Evolutionary conservation across 37 sponge, comb jelly and placozoan species (phyloP).

Genomic region (Aplysina aerophoba): DNA sequence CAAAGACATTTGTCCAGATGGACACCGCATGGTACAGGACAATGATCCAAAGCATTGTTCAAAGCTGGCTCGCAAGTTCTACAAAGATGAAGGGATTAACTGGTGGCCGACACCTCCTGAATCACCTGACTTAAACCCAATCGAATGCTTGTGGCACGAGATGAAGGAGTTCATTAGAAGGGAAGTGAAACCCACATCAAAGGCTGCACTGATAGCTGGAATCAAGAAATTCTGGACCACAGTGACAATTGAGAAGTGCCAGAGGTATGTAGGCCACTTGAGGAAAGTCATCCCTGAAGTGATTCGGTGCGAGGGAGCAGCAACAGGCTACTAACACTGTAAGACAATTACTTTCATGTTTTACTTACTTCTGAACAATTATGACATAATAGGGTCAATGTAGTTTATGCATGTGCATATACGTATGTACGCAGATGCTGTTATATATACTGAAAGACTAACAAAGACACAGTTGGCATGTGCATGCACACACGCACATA

Average conservation of each 20-base stretch:
- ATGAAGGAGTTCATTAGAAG: background rate
- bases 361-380: too few relatives aligned
- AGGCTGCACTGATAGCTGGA: constrained; percentile 9
- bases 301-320: background rate
- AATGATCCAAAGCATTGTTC: constrained; percentile 7
- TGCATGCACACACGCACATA: too few relatives aligned
- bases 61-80: constrained; percentile 1
- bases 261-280: background rate
- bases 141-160: background rate
- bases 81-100: background rate
- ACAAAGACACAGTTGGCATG: too few relatives aligned
- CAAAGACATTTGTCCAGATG: background rate
- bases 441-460: too few relatives aligned
- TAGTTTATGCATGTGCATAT: too few relatives aligned
- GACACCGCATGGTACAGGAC: background rate
- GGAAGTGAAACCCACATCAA: background rate
- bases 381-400: too few relatives aligned
- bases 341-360: too few relatives aligned
- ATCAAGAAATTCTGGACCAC: constrained; percentile 9
- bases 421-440: too few relatives aligned
- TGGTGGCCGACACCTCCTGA: constrained; percentile 14
- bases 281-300: constrained; percentile 22
- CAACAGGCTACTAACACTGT: constrained; percentile 1
- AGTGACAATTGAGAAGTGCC: constrained; percentile 1
- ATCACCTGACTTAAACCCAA: background rate